These are phyloP conservation scores for Montipora efflorescens DNA, from an alignment of 64 coral and sea anemone genomes.

Conservation along the genomic window DNA sequence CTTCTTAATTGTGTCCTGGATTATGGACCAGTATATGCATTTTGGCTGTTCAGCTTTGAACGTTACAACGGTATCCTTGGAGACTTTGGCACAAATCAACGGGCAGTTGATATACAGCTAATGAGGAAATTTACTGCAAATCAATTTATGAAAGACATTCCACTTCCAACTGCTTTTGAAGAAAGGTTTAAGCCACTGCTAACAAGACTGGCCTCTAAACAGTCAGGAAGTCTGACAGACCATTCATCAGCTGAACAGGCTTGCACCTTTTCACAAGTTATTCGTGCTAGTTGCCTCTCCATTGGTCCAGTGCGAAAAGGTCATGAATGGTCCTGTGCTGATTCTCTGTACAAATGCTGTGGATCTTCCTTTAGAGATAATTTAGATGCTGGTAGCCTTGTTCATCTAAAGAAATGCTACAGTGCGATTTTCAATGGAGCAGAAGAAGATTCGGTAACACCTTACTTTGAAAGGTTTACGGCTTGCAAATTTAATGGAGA, in stretches of 20 bases:
- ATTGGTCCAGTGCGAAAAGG: slow-evolving; percentile 51
- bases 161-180: slow-evolving; percentile 49
- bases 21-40: neutral
- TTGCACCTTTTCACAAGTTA: slow-evolving; percentile 21
- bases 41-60: neutral
- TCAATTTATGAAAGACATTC: slow-evolving; percentile 54
- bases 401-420: slow-evolving; percentile 6
- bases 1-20: slow-evolving; percentile 1
- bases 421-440: neutral
- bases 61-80: slow-evolving; percentile 19
- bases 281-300: slow-evolving; percentile 12
- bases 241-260: slow-evolving; percentile 1
- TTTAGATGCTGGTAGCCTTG: neutral
- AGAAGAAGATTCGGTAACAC: slow-evolving; percentile 39
- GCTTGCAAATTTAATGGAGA: slow-evolving; percentile 45
- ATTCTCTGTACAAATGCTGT: slow-evolving; percentile 30
- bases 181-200: slow-evolving; percentile 62
- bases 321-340: slow-evolving; percentile 19
- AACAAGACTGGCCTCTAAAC: slow-evolving; percentile 34
- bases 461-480: slow-evolving; percentile 32
- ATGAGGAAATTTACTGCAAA: slow-evolving; percentile 74
- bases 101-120: slow-evolving; percentile 72
- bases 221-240: slow-evolving; percentile 44
- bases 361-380: slow-evolving; percentile 21
- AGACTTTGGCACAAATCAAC: slow-evolving; percentile 73